A percentile compares a stretch with the other conserved stretches of the same genome.
These are phyloP conservation scores for Notolepis coatsorum DNA, from an alignment of 2,797 vertebrate genomes.

Conservation along the genomic window DNA sequence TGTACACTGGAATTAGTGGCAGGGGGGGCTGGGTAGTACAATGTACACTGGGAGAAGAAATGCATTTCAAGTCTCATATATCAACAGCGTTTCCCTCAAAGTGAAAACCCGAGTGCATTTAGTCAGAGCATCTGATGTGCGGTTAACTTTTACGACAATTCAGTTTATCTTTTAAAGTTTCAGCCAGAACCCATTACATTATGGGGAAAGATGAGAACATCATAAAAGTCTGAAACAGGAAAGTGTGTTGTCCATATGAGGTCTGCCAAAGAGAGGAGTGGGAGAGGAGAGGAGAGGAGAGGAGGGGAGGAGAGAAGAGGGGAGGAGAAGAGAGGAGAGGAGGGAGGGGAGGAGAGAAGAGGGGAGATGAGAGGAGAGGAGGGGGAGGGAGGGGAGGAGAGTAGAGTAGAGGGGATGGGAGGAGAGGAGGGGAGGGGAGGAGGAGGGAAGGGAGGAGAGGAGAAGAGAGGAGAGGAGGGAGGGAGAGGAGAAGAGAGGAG, in stretches of 20 bases:
- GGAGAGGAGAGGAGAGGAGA: constrained; percentile 14
- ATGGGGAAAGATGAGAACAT: constrained; percentile 13
- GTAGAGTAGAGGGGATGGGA: neutral
- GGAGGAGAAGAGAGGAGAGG: neutral
- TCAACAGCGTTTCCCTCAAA: neutral
- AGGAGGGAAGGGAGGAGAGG: neutral
- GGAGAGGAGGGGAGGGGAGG: neutral
- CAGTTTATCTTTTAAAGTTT: constrained; percentile 20
- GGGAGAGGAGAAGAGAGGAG: neutral
- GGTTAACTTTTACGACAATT: constrained; percentile 36
- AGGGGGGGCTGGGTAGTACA: too few species aligned
- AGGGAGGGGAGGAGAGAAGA: neutral
- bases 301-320: neutral
- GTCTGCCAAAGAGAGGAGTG: constrained; percentile 15
- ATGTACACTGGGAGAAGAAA: neutral
- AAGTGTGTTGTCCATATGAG: constrained; percentile 54
- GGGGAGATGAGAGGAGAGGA: neutral
- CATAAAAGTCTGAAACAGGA: constrained; percentile 48
- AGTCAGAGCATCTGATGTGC: constrained; percentile 10
- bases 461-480: neutral
- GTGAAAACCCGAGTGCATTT: neutral
- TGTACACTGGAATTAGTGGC: too few species aligned
- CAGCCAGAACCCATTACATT: constrained; percentile 34
- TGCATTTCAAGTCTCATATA: neutral
- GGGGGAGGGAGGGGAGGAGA: neutral